These are phyloP conservation scores for Tor tambroides DNA, from an alignment of 2,113 vertebrate species.

Conservation along the genomic window DNA sequence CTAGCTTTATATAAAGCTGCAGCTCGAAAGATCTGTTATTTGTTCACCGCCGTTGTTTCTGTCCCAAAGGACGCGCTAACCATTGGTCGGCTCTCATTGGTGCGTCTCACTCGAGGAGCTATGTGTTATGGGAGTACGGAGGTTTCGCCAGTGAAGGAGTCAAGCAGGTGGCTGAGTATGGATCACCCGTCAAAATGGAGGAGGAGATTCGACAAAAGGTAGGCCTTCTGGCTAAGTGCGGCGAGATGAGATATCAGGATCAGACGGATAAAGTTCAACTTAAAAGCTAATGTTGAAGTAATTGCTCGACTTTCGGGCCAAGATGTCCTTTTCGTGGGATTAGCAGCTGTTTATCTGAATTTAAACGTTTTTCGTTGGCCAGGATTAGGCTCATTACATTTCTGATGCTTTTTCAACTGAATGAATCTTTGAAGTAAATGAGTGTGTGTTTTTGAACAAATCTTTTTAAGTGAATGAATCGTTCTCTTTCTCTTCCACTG, in stretches of 20 bases:
- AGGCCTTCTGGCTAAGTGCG: conserved; percentile 51
- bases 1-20: background rate
- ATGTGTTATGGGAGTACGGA: conserved; percentile 94
- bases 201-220: conserved; percentile 98
- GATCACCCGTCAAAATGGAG: conserved; percentile 98
- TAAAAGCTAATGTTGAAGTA: background rate
- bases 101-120: conserved; percentile 90
- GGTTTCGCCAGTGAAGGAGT: conserved; percentile 93
- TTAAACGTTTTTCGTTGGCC: background rate
- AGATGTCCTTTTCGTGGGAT: background rate
- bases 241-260: background rate
- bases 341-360: conserved; percentile 1
- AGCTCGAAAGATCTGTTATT: background rate
- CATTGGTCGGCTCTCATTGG: conserved; percentile 99
- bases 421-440: background rate
- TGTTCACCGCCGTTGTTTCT: background rate
- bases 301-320: background rate
- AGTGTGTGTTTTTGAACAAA: background rate
- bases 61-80: conserved; percentile 85
- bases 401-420: background rate
- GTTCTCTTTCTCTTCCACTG: background rate
- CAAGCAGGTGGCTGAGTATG: conserved; percentile 92
- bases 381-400: background rate
- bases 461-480: background rate
- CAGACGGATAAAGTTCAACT: background rate